phyloP scores from a whole-genome alignment of 2,797 vertebrate species.

The Melopsittacus undulatus region DNA sequence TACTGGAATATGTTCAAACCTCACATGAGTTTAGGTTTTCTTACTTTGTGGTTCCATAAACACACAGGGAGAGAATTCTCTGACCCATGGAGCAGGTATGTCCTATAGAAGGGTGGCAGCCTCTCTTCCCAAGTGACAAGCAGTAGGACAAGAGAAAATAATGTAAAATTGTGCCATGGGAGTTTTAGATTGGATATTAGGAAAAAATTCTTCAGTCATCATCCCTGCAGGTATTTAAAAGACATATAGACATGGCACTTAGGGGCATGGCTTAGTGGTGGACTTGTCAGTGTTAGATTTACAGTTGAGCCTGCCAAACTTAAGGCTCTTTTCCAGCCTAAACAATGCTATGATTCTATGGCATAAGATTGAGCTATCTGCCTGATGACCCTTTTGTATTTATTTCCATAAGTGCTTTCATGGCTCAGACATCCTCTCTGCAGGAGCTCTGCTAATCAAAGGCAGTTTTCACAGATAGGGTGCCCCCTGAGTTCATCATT shows the following conservation, averaged over 20 bases:
- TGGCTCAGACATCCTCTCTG: background rate
- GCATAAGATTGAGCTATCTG: background rate
- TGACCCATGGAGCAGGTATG: background rate
- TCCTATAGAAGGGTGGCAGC: background rate
- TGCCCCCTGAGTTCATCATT: accelerated
- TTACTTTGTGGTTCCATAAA: background rate
- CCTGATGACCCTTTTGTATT: accelerated
- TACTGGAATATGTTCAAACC: background rate
- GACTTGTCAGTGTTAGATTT: background rate
- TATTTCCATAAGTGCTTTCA: background rate
- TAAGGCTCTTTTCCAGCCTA: background rate
- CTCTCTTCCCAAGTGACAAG: background rate
- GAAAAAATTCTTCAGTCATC: background rate
- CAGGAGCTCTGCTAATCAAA: background rate
- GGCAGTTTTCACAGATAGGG: background rate
- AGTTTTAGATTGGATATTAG: background rate
- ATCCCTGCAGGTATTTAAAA: background rate
- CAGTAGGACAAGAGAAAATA: background rate
- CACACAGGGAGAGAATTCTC: background rate
- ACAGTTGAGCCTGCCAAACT: background rate
- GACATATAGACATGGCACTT: background rate
- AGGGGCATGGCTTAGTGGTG: accelerated
- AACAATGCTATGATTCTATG: background rate
- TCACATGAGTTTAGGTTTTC: background rate
- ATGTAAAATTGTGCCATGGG: background rate